These are phyloP conservation scores for Brachionus asplanchnoidis DNA, from an alignment of 1,140 invertebrate genomes.

Conservation along the genomic window DNA sequence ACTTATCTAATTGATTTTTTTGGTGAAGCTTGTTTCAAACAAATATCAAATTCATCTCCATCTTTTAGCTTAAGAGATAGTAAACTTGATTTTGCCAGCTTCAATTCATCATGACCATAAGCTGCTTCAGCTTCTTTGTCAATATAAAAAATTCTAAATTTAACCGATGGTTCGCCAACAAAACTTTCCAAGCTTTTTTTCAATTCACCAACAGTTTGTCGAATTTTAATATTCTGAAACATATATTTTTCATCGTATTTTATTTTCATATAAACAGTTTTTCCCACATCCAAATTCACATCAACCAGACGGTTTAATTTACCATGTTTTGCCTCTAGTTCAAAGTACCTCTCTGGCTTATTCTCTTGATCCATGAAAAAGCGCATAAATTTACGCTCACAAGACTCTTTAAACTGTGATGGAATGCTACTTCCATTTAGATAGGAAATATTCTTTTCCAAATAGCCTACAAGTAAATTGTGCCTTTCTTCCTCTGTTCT, in stretches of 20 bases:
- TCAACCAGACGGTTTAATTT: conserved; percentile 4
- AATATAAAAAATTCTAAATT: conserved; percentile 27
- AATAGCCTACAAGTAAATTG: background rate
- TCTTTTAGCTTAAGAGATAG: background rate
- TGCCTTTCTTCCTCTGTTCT: conserved; percentile 11
- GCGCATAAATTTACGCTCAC: conserved; percentile 19
- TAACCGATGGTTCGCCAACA: background rate
- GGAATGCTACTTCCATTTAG: conserved; percentile 6
- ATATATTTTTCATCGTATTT: conserved; percentile 6
- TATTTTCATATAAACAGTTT: conserved; percentile 20
- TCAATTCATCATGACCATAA: conserved; percentile 35
- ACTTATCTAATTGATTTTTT: background rate
- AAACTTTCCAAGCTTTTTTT: conserved; percentile 26
- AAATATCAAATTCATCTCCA: conserved; percentile 36
- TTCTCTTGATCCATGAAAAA: conserved; percentile 23
- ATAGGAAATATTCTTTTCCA: background rate
- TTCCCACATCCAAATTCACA: background rate
- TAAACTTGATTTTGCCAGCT: background rate
- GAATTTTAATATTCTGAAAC: background rate
- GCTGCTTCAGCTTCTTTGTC: conserved; percentile 11
- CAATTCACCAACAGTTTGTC: background rate
- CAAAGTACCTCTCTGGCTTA: conserved; percentile 16
- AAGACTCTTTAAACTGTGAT: background rate
- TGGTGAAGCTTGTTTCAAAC: conserved; percentile 4
- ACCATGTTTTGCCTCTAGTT: conserved; percentile 14